Base-by-base conservation (phyloP, 2,113 vertebrate species). In the Mustela nigripes region DNA sequence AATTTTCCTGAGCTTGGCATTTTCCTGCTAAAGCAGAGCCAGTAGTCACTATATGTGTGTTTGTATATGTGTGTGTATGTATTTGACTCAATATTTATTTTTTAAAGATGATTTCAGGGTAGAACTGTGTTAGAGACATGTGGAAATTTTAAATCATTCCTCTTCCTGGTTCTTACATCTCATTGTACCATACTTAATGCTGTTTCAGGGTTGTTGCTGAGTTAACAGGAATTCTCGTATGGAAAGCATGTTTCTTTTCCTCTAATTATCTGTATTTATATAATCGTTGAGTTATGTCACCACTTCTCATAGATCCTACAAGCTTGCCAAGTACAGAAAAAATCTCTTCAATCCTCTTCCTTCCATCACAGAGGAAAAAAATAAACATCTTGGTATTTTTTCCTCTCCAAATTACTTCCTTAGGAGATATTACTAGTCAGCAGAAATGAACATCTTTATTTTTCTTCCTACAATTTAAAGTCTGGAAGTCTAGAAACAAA, bases 321-420 rank as follows among this genome's bases (percentile, higher is more conserved):
- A 19, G 42, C 89, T 92, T 88, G 21, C 67, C 60, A 89, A 67
- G 58, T 60, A 65, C 39, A 42, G 39, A 92, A 78, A 31, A 92
- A 78, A 88, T 60, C 83, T 82, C 74, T 82, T 84, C 36, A 39
- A 0, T 53, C 26, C 76, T 69, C 63, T 88, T 91, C 39, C 48
- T 92, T 78, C n/a, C 16, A 92, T 92, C 3, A 42, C 58, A 91
- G 28, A 78, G 67, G 74, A 96, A 78, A 50, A 94, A 96, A 83
- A 83, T 92, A 50, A 88, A 92, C 33, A 67, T 50, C 21, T 82
- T 60, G 39, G 28, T 74, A 22, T 60, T 83, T 94, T 96, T 86
- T 36, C 45, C 85, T 45, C 33, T 80, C 71, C 71, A n/a, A 87
- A 92, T 87, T 79, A 53, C 84, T 69, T 73, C 53, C 42, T 56